Evolutionary conservation across 2,113 vertebrate species (phyloP), one percentile per base, ranked within the genome.

Genomic region (Dolichotis patagonum): DNA sequence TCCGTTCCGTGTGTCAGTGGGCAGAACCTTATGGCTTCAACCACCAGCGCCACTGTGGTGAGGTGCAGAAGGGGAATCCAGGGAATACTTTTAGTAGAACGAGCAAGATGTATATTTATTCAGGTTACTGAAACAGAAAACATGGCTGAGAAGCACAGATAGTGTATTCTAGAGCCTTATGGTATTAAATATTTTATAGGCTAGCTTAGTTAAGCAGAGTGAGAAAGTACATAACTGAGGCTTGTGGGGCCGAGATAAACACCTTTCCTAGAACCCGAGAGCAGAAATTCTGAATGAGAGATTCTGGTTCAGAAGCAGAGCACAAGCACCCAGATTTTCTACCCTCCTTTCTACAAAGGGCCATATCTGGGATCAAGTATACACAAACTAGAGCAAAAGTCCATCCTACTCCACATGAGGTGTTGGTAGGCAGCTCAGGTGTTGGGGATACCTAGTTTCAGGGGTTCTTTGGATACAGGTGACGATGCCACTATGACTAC

Each of bases 201-300:
- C 28, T 17, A 7, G 1, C 5, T 88, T 10, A 24, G 35, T 75
- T n/a, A 41, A 7, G 89, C 26, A 60, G 10, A 22, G 24, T 32
- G 19, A 46, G 13, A n/a, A 32, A 22, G 10, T 28, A n/a, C 12
- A 49, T 38, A 65, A 73, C 19, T 3, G 5, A 80, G 30, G 7
- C 32, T 3, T 14, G 8, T 84, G 30, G 3, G 32, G 41, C 62
- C 41, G 60, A 41, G 56, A 14, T 46, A 56, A 75, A 16, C 3
- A 5, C 30, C 12, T 12, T 8, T 4, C 35, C 4, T 43, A 52
- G 38, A 1, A 22, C 2, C 3, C 17, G 5, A 32, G 32, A 1
- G n/a, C 28, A 8, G 11, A 87, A 28, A 30, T 54, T 49, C 8
- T 28, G 11, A 24, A 7, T 16, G 75, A 58, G 8, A 41, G 19